Base-by-base conservation (phyloP, 2,888 invertebrate species). In the Norana najaformis region DNA sequence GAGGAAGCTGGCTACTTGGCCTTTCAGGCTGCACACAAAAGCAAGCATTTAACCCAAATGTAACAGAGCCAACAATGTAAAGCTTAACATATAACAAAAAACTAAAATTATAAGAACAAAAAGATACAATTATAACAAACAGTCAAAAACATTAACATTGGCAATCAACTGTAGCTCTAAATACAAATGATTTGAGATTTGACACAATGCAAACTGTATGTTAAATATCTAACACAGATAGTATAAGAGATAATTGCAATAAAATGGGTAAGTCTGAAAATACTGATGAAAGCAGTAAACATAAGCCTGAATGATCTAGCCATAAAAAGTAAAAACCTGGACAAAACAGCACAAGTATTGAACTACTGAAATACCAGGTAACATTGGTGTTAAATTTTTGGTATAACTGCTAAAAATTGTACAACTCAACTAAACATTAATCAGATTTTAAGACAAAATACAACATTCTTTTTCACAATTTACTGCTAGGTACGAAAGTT, bases 1-100 rank as follows among this genome's bases (percentile, higher is more conserved):
- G 85, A 36, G 85, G 85, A 85, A 85, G 85, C 35, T 85, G 85
- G 35, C 85, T 85, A 35, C 36, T 85, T 85, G 85, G 37, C 37
- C 37, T 85, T 23, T 85, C 85, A 13, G 85, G 37, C 85, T 85
- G 13, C 34, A 36, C 69, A 69, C 69, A 69, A 69, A 69, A 69
- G n/a, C n/a, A 69, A 69, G n/a, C 47, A 69, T 69, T 69, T n/a
- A 69, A 69, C 69, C 11, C 69, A 30, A 69, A 69, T 69, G 69
- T 69, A 47, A 47, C 47, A 47, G 1, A 69, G 69, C n/a, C 69
- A n/a, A 69, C n/a, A 69, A 11, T 8, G n/a, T n/a, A 69, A 69
- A n/a, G n/a, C n/a, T 69, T 30, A 69, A n/a, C n/a, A 69, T 69
- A n/a, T n/a, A 69, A 69, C 69, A 69, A n/a, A n/a, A 30, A 69